These are phyloP conservation scores for Torymus tubicola DNA, from an alignment of 2,888 invertebrate species.

Conservation along the genomic window DNA sequence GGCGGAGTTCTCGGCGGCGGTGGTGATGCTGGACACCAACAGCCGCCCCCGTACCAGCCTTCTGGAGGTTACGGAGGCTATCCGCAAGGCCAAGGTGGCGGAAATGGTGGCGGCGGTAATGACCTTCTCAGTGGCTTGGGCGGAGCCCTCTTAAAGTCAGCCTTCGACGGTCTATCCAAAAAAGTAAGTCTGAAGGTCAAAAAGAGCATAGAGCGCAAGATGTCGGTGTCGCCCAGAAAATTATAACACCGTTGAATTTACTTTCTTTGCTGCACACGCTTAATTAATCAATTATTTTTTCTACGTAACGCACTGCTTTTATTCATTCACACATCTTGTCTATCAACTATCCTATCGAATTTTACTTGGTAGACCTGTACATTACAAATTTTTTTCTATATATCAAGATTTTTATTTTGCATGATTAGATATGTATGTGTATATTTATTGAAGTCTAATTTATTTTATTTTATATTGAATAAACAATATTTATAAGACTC, in stretches of 20 bases:
- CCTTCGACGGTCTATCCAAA: slow-evolving; percentile 70
- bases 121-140: slow-evolving; percentile 70
- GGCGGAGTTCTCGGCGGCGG: slow-evolving; percentile 72
- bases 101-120: slow-evolving; percentile 60
- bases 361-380: too few species aligned
- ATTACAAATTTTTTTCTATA: too few species aligned
- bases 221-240: slow-evolving; percentile 2
- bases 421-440: too few species aligned
- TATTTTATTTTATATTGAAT: too few species aligned
- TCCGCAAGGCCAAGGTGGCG: slow-evolving; percentile 59
- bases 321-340: background rate
- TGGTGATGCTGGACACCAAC: slow-evolving; percentile 63
- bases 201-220: slow-evolving; percentile 18
- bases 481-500: too few species aligned
- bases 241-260: too few species aligned
- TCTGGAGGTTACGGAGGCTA: slow-evolving; percentile 68
- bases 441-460: too few species aligned
- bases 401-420: too few species aligned
- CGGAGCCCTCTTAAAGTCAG: slow-evolving; percentile 70
- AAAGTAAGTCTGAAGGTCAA: slow-evolving; percentile 66
- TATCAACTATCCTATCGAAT: too few species aligned
- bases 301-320: slow-evolving; percentile 1
- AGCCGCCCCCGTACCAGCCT: slow-evolving; percentile 66
- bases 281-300: background rate
- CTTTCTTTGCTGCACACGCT: background rate